Percentiles rank a stretch among this genome's conserved stretches.
These are phyloP conservation scores for Sebastes hubbsi DNA, from an alignment of 2,797 vertebrate genomes.

Conservation along the genomic window DNA sequence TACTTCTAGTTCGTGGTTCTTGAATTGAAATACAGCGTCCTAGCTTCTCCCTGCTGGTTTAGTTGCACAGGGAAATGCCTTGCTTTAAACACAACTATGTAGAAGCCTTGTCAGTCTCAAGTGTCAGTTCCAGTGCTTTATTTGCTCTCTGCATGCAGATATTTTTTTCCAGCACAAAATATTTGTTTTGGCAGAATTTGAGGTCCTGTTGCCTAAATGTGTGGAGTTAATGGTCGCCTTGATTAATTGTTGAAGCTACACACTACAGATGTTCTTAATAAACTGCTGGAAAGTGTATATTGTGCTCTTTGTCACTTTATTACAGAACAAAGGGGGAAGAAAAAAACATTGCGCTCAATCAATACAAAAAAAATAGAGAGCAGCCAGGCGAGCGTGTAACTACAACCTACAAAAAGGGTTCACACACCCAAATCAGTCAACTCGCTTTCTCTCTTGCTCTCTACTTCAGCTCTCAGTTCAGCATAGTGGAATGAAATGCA, in stretches of 20 bases:
- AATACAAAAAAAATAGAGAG: background rate
- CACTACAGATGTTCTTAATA: constrained; percentile 76
- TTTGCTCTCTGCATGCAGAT: constrained; percentile 73
- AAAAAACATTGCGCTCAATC: background rate
- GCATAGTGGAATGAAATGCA: background rate
- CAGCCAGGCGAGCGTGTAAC: background rate
- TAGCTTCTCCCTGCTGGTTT: constrained; percentile 18
- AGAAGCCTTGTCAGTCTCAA: constrained; percentile 45
- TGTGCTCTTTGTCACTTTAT: background rate
- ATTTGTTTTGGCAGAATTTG: constrained; percentile 42
- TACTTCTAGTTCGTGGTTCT: constrained; percentile 50
- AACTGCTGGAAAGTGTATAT: constrained; percentile 56
- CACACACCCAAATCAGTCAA: background rate
- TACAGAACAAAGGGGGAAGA: background rate
- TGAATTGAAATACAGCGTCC: constrained; percentile 12
- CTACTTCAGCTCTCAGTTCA: background rate
- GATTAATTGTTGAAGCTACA: constrained; percentile 70
- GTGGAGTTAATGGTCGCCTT: constrained; percentile 62
- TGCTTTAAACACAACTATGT: constrained; percentile 39
- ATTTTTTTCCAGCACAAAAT: constrained; percentile 58
- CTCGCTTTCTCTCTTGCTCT: background rate
- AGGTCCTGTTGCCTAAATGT: constrained; percentile 66
- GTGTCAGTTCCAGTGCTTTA: constrained; percentile 62
- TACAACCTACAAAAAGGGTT: background rate
- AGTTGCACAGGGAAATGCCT: constrained; percentile 21